These are phyloP conservation scores for Stigmatopora argus DNA, from an alignment of 2,113 vertebrate genomes.

Conservation along the genomic window DNA sequence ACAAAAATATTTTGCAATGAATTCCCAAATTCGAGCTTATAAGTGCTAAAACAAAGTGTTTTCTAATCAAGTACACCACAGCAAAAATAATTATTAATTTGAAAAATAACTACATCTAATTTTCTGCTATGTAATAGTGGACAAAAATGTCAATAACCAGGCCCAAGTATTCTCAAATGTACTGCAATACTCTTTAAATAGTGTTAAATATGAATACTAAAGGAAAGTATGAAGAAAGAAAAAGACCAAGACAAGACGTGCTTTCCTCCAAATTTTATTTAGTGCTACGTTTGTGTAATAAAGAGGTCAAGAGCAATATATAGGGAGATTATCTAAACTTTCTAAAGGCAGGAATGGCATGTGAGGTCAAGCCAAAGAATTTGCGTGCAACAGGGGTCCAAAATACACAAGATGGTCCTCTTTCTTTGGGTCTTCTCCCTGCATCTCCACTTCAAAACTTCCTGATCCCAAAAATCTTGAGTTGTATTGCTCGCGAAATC, in stretches of 20 bases:
- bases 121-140: no score
- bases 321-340: constrained; percentile 33
- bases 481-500: constrained; percentile 42
- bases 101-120: no score
- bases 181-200: no score
- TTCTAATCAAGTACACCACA: no score
- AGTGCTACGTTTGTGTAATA: constrained; percentile 46
- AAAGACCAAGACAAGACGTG: not conserved
- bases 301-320: constrained; percentile 49
- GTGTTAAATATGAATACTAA: no score
- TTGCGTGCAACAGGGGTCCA: constrained; percentile 30
- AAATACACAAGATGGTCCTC: constrained; percentile 27
- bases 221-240: no score
- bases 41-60: no score
- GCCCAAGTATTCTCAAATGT: no score
- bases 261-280: constrained; percentile 58
- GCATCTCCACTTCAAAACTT: constrained; percentile 9
- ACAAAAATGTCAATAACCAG: no score
- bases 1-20: no score
- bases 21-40: no score
- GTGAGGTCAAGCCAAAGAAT: constrained; percentile 33
- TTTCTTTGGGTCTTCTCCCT: constrained; percentile 28
- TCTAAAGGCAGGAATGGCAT: constrained; percentile 38
- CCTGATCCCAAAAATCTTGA: constrained; percentile 14
- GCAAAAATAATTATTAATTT: no score